Percentiles rank a stretch among this genome's conserved stretches.
These are phyloP conservation scores for Syngnathus acus DNA, from an alignment of 2,797 vertebrate genomes.

Conservation along the genomic window DNA sequence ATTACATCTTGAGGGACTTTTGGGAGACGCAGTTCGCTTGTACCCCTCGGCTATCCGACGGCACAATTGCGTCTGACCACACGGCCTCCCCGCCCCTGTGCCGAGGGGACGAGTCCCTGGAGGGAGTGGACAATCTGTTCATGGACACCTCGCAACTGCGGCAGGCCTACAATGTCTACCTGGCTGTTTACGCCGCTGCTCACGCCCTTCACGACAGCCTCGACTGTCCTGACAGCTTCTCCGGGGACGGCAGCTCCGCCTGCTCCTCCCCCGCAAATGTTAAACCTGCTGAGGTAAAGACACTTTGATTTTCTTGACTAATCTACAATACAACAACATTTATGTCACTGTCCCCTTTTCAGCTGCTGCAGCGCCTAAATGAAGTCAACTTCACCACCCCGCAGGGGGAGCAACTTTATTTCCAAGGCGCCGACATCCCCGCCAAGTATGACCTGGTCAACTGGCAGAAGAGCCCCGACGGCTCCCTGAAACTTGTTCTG, in stretches of 20 bases:
- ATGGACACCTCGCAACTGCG: conserved; percentile 51
- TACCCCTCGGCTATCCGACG: conserved; percentile 14
- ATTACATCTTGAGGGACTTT: conserved; percentile 52
- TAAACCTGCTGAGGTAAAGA: conserved; percentile 38
- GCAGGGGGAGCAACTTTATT: conserved; percentile 62
- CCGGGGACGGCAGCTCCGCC: conserved; percentile 4
- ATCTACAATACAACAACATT: too few relatives aligned
- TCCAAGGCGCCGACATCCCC: conserved; percentile 53
- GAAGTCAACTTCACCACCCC: conserved; percentile 62
- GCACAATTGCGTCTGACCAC: neutral
- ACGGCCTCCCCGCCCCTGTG: conserved; percentile 28
- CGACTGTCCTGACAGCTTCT: conserved; percentile 24
- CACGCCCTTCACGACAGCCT: conserved; percentile 52
- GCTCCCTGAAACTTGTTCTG: conserved; percentile 38
- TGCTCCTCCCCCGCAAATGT: conserved; percentile 33
- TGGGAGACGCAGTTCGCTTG: conserved; percentile 65
- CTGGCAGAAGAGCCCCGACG: conserved; percentile 58
- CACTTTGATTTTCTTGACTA: neutral
- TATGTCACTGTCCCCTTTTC: neutral
- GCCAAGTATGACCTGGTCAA: conserved; percentile 72
- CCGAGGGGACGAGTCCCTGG: conserved; percentile 48
- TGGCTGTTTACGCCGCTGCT: conserved; percentile 58
- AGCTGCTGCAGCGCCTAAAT: conserved; percentile 60
- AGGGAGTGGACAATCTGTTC: conserved; percentile 30
- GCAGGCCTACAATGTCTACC: conserved; percentile 52